These are phyloP conservation scores for Listrodromus nycthemerus DNA, from an alignment of 2,888 invertebrate species.

Conservation along the genomic window DNA sequence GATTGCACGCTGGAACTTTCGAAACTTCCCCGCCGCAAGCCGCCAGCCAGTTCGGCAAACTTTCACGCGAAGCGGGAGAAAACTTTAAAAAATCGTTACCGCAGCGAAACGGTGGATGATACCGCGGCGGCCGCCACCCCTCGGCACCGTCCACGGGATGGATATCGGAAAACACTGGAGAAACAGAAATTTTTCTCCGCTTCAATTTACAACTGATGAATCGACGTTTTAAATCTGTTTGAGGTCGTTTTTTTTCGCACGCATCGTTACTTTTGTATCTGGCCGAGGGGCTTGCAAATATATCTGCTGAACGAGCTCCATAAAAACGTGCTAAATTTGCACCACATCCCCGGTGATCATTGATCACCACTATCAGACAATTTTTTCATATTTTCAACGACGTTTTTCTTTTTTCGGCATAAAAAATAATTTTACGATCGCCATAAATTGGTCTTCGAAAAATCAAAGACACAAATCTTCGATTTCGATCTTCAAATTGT, in stretches of 20 bases:
- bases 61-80: conserved; percentile 70
- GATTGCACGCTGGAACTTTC: conserved; percentile 76
- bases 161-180: conserved; percentile 27
- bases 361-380: background rate
- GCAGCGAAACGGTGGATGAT: conserved; percentile 71
- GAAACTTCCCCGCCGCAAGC: conserved; percentile 78
- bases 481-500: background rate
- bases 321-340: background rate
- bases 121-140: conserved; percentile 4
- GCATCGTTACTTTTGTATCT: background rate
- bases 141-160: conserved; percentile 18
- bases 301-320: background rate
- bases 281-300: no score
- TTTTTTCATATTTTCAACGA: background rate
- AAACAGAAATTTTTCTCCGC: conserved; percentile 2
- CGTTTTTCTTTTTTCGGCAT: background rate
- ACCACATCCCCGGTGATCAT: background rate
- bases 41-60: conserved; percentile 67
- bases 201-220: background rate
- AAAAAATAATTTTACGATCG: background rate
- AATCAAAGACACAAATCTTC: background rate
- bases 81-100: conserved; percentile 83
- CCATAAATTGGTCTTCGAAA: background rate
- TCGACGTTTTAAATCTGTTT: background rate
- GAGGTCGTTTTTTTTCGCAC: background rate